phyloP scores from a whole-genome alignment of 2,113 vertebrate genomes.

The Camelus bactrianus region DNA sequence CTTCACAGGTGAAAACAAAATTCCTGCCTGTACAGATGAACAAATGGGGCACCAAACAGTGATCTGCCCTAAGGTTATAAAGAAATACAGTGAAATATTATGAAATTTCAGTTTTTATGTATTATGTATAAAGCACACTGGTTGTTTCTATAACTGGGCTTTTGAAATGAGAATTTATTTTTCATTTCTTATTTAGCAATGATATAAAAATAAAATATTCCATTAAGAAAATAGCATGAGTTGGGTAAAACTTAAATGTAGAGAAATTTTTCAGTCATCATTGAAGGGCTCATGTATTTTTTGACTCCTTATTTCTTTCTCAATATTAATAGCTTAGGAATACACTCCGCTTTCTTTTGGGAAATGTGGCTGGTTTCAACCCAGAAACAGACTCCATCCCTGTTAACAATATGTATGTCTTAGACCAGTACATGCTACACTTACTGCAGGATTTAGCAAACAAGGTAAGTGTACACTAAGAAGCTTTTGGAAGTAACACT shows the following conservation, averaged over 20 bases:
- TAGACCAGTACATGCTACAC: slow-evolving; percentile 98
- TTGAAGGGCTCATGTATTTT: not conserved
- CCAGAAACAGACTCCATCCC: slow-evolving; percentile 92
- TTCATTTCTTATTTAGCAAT: not conserved
- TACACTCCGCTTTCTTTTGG: slow-evolving; percentile 94
- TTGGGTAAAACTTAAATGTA: not conserved
- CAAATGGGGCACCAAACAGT: not conserved
- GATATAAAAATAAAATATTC: not conserved
- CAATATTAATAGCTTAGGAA: slow-evolving; percentile 92
- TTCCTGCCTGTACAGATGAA: not conserved
- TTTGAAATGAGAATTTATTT: not conserved
- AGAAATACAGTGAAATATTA: not conserved
- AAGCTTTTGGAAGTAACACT: not conserved
- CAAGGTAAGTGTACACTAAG: slow-evolving; percentile 88
- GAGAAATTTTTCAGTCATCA: not conserved
- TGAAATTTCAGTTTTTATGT: not conserved
- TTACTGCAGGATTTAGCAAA: slow-evolving; percentile 92
- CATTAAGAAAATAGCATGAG: not conserved
- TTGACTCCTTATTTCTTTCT: not conserved
- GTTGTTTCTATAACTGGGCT: not conserved
- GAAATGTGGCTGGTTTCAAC: slow-evolving; percentile 93
- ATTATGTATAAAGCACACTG: not conserved
- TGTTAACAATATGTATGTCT: slow-evolving; percentile 92
- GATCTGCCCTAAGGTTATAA: not conserved
- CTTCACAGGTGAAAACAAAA: too few relatives aligned